Evolutionary conservation across 2,113 vertebrate species (phyloP), one percentile per base, ranked within the genome.

Genomic region (Brachyhypopomus occidentalis): DNA sequence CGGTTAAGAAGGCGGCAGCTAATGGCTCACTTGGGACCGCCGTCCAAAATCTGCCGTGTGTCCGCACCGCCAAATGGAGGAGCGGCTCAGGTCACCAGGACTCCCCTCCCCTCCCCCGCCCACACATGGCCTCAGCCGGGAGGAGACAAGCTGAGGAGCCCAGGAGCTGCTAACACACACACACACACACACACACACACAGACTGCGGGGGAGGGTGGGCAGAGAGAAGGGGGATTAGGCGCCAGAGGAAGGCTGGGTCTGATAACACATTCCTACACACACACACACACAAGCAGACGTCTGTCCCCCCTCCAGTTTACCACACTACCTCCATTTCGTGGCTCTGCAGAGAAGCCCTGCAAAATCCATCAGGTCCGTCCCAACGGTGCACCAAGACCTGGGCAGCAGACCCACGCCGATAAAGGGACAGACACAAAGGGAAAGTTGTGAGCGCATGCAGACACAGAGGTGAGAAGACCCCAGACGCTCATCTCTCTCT

Each of bases 231-330:
- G 78, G 30, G 80, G 77, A 83, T 85, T 83, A 86, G 75, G 58
- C 78, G 82, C 78, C 81, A 83, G 75, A 85, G 84, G 84, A 83
- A 86, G 82, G 78, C 84, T 77, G 78, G 84, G 81, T 82, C 81
- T 81, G 84, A 85, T 85, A 83, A 85, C 80, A 71, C 84, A 85
- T 85, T 85, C 84, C 76, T 78, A 25, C 78, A 80, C 81, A 80
- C 77, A 82, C 67, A 74, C 45, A 77, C 58, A 59, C 19, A 55
- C 58, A 70, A 64, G 59, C 30, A 30, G 30, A 30, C 30, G 30
- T 30, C 30, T 30, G 30, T 30, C 30, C 30, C 30, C 30, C 16
- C 34, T 27, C 64, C 6, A 8, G 22, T 11, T 63, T 23, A 72
- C 23, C 48, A 45, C 34, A 56, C 17, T 34, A 70, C 17, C 20